These are phyloP conservation scores for Drosophila vallismaia DNA, from an alignment of 2,888 invertebrate species.

Conservation along the genomic window DNA sequence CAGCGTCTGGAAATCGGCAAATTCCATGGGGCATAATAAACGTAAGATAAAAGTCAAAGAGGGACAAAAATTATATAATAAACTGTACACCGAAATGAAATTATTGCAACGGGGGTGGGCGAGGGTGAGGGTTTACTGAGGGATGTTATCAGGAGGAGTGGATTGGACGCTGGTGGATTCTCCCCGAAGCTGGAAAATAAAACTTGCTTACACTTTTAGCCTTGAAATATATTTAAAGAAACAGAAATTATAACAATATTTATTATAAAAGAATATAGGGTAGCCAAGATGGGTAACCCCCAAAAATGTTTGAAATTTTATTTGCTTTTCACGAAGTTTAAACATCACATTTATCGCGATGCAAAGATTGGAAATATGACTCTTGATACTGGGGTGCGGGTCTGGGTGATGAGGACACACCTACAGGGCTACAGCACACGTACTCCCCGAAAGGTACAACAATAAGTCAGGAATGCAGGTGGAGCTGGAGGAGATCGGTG, in stretches of 20 bases:
- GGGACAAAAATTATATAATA: conserved; percentile 79
- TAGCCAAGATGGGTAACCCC: too few relatives aligned
- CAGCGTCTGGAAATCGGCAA: conserved; percentile 63
- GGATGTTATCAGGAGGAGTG: conserved; percentile 7
- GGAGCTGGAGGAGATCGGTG: neutral
- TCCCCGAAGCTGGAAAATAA: conserved; percentile 36
- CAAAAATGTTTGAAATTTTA: neutral
- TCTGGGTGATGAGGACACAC: conserved; percentile 67
- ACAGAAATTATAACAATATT: neutral
- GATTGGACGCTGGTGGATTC: neutral
- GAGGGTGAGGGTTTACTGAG: conserved; percentile 11
- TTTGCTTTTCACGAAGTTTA: conserved; percentile 7
- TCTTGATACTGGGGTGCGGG: conserved; percentile 19
- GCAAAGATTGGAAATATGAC: conserved; percentile 5
- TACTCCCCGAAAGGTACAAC: conserved; percentile 54
- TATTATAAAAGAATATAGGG: neutral
- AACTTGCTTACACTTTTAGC: conserved; percentile 31
- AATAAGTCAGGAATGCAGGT: conserved; percentile 64
- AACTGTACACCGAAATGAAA: conserved; percentile 70
- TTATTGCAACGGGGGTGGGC: conserved; percentile 56
- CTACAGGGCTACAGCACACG: conserved; percentile 51
- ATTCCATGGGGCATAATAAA: conserved; percentile 79
- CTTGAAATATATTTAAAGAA: neutral
- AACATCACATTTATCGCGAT: conserved; percentile 45
- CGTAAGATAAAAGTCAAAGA: conserved; percentile 79